Conservation (phyloP, 2,888 invertebrate genomes). For the Harmothoe impar region DNA sequence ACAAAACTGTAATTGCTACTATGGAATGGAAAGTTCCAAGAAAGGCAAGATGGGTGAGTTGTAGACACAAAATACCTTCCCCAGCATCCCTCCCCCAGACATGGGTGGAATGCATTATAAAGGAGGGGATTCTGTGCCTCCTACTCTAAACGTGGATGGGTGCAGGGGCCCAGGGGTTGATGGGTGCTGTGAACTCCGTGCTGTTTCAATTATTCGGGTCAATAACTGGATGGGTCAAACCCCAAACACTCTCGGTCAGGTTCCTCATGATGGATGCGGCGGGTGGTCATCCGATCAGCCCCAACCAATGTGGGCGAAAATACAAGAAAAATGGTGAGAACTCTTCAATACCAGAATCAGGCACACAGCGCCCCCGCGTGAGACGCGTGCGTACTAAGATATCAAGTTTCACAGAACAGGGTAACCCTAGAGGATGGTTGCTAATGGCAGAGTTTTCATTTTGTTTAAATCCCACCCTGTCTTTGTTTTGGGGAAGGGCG, state of each 20-base stretch:
- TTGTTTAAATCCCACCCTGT: conserved; percentile 25
- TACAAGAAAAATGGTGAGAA: neutral
- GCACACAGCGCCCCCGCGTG: neutral
- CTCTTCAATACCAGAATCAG: neutral
- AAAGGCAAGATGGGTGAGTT: no score
- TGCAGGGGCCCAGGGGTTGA: neutral
- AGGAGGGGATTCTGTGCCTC: neutral
- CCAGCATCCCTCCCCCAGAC: neutral
- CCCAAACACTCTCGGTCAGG: conserved; percentile 61
- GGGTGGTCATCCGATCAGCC: conserved; percentile 45
- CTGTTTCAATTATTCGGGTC: conserved; percentile 61
- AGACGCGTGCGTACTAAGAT: neutral
- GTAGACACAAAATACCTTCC: no score
- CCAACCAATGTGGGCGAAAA: conserved; percentile 5
- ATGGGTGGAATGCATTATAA: neutral
- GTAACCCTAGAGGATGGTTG: neutral
- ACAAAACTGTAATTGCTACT: no score
- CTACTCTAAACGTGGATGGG: conserved; percentile 5
- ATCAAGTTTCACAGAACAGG: neutral
- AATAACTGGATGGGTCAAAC: conserved; percentile 61
- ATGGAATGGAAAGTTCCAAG: no score
- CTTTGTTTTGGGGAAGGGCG: conserved; percentile 28
- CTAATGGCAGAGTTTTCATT: conserved; percentile 47
- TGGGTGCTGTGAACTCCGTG: conserved; percentile 53
- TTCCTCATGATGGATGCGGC: conserved; percentile 45